phyloP scores from a whole-genome alignment of 2,888 invertebrate genomes.

The Disparrhopalites patrizii region DNA sequence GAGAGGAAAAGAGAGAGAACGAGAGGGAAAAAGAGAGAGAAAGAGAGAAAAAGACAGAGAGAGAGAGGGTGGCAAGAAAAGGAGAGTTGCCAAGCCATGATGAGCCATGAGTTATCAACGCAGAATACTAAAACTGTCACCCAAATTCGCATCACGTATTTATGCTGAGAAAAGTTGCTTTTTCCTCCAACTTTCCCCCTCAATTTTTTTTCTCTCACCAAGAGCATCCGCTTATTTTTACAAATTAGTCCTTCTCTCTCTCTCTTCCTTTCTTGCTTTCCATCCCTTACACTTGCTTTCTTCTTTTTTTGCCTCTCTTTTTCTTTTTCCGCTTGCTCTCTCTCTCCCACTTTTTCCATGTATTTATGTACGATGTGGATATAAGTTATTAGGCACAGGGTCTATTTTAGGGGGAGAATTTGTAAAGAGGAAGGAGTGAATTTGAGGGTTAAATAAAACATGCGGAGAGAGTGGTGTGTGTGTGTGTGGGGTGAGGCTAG shows the following conservation, averaged over 20 bases:
- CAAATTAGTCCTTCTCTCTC: slow-evolving; percentile 40
- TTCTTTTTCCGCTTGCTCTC: slow-evolving; percentile 21
- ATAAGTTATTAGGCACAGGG: too few species aligned
- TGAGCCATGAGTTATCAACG: slow-evolving; percentile 38
- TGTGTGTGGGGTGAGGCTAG: too few species aligned
- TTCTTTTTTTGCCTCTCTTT: background rate
- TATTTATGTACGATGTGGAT: background rate
- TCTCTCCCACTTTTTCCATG: slow-evolving; percentile 19
- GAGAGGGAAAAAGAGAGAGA: too few species aligned
- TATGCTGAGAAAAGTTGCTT: slow-evolving; percentile 40
- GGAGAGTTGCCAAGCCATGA: slow-evolving; percentile 9
- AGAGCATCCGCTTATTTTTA: slow-evolving; percentile 47
- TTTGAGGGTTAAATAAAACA: too few species aligned
- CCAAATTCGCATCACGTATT: slow-evolving; percentile 48
- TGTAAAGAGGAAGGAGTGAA: too few species aligned
- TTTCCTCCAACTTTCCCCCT: slow-evolving; percentile 23
- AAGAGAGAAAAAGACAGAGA: slow-evolving; percentile 3
- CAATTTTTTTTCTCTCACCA: slow-evolving; percentile 21
- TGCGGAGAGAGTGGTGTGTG: too few species aligned
- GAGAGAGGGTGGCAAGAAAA: slow-evolving; percentile 8
- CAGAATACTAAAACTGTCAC: slow-evolving; percentile 49
- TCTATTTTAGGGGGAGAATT: too few species aligned
- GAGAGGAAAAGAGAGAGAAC: too few species aligned
- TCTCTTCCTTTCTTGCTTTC: slow-evolving; percentile 25
- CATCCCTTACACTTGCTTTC: too few species aligned